These are phyloP conservation scores for Coptotermes formosanus DNA, from an alignment of 1,140 invertebrate genomes.

Conservation along the genomic window DNA sequence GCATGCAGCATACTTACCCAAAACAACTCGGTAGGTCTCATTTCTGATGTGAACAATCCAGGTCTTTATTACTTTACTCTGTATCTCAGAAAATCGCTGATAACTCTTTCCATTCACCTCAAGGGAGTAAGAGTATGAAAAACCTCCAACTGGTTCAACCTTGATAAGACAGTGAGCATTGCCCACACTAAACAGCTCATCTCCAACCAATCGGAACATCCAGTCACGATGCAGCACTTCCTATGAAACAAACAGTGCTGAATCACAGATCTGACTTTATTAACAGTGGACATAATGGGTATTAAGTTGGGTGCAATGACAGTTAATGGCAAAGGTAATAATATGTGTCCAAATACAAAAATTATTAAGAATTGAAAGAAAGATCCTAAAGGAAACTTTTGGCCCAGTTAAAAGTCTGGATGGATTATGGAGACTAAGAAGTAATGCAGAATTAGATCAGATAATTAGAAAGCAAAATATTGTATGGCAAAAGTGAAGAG, in stretches of 20 bases:
- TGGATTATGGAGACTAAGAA: too few species aligned
- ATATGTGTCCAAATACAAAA: too few species aligned
- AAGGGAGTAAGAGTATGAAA: constrained; percentile 76
- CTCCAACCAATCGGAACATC: constrained; percentile 84
- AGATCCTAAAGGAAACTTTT: too few species aligned
- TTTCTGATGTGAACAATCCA: constrained; percentile 56
- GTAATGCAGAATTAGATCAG: too few species aligned
- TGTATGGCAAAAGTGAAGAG: too few species aligned
- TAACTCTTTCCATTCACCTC: constrained; percentile 73
- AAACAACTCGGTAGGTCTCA: constrained; percentile 59
- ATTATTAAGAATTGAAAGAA: too few species aligned
- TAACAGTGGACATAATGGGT: too few species aligned
- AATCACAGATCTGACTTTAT: too few species aligned
- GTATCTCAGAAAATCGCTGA: constrained; percentile 74
- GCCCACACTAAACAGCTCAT: constrained; percentile 61
- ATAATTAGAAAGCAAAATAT: too few species aligned
- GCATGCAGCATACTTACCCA: constrained; percentile 56
- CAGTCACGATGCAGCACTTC: constrained; percentile 75
- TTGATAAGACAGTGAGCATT: constrained; percentile 48
- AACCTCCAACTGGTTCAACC: constrained; percentile 75
- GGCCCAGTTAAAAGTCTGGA: too few species aligned
- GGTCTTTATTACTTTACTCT: constrained; percentile 66
- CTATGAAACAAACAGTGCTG: constrained; percentile 46
- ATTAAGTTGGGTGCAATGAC: too few species aligned
- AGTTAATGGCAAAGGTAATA: too few species aligned